These are phyloP conservation scores for Dasypolia templi DNA, from an alignment of 2,888 invertebrate species.

Conservation along the genomic window DNA sequence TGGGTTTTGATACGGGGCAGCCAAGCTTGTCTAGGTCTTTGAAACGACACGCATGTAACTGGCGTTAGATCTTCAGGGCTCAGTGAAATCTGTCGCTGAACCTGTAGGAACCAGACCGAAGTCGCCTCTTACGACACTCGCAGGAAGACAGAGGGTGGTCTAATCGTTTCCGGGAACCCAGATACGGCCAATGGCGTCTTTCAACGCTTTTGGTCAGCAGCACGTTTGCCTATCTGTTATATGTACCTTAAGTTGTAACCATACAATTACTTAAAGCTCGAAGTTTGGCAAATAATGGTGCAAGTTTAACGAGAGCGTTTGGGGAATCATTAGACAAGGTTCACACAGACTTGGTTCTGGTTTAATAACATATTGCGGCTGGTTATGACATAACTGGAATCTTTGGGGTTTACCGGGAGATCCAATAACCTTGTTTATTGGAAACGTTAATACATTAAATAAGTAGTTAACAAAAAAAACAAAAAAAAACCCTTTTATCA, in stretches of 20 bases:
- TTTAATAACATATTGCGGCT: slow-evolving; percentile 22
- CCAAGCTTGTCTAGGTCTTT: not conserved
- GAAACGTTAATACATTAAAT: not conserved
- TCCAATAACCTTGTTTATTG: not conserved
- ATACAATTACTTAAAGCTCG: slow-evolving; percentile 45
- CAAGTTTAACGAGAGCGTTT: slow-evolving; percentile 58
- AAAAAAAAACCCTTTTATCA: too few species aligned
- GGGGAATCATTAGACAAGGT: slow-evolving; percentile 61
- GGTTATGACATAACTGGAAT: slow-evolving; percentile 16
- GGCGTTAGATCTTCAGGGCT: not conserved
- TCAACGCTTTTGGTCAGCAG: slow-evolving; percentile 27
- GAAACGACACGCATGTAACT: not conserved
- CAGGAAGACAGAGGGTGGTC: not conserved
- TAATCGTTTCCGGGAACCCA: slow-evolving; percentile 6
- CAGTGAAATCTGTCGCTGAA: not conserved
- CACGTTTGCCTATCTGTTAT: slow-evolving; percentile 23
- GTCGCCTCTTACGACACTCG: not conserved
- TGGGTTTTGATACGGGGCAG: not conserved
- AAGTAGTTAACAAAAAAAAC: too few species aligned
- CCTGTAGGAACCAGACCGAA: not conserved
- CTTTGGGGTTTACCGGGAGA: slow-evolving; percentile 6
- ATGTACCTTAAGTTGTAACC: slow-evolving; percentile 24
- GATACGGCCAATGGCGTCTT: not conserved
- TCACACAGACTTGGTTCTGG: slow-evolving; percentile 42
- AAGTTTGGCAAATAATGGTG: slow-evolving; percentile 51